Evolutionary conservation across 1,140 invertebrate genomes (phyloP), one percentile per base, ranked within the genome.

Genomic region (Nixonia krombeini): DNA sequence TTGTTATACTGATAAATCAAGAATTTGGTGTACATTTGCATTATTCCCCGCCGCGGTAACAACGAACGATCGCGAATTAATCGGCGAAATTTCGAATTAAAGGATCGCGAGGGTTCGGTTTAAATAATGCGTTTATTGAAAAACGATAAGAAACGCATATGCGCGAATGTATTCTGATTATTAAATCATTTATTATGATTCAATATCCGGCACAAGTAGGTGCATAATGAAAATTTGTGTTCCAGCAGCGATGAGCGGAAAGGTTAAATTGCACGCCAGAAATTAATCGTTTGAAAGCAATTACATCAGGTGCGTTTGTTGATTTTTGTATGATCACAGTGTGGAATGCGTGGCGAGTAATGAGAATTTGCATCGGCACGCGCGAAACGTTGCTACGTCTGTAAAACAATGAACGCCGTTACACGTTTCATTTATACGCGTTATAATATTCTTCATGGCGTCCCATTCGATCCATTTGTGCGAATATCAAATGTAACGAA

Each of bases 251-350:
- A 57, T 57, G 57, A 66, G 57, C 57, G 53, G 74, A 63, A 75
- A 78, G 79, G 79, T 83, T 81, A 74, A 83, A 81, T 83, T 79
- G 78, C 78, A 82, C 76, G 79, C 74, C 70, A 71, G 73, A 76
- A 72, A 83, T 79, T 82, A 83, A 82, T 83, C 80, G 78, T 78
- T 79, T 72, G 74, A 77, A 78, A 76, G 74, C 77, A 76, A 78
- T 80, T 80, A 79, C 80, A 81, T 81, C 81, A 80, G 76, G 58
- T 66, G 44, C 40, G 55, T 66, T 66, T 59, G 80, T 81, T 79
- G 73, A 82, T 82, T 82, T 82, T 83, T 82, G 72, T 59, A 74
- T 65, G 75, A 80, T 81, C 77, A 79, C 71, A 70, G 61, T 70
- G 59, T 68, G 78, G 77, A 78, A 80, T 80, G 77, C 66, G 53